Base-by-base conservation (phyloP, 2,113 vertebrate species). In the Phoenicopterus ruber region DNA sequence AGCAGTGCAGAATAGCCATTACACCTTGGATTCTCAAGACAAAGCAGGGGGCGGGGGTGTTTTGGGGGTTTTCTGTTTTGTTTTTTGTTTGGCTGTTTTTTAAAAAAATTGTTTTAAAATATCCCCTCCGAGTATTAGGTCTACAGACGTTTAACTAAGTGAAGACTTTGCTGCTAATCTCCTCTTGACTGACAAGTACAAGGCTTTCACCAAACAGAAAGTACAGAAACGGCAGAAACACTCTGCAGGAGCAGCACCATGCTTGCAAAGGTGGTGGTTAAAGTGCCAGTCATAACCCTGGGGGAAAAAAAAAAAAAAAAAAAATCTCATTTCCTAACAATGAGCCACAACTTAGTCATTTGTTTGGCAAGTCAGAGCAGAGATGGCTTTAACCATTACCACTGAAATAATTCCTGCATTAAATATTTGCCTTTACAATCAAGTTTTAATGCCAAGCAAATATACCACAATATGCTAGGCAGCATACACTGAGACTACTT, bases 1-100 rank as follows among this genome's bases (percentile, higher is more conserved):
- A 80, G 36, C 36, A 72, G 14, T 4, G 4, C 25, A 88, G 18
- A 88, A 82, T 1, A 79, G 7, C 18, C 11, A 40, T 24, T 65
- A 49, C 5, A 77, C 11, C 62, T 61, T 40, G 29, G 19, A 46
- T 52, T 73, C 38, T 36, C 12, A 59, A 26, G 29, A 59, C 6
- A 55, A 67, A 28, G 6, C 2, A 4, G 3, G 5, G 5, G 28
- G 10, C 2, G 11, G 8, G 5, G 21, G 7, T 36, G 9, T 1
- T 8, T 57, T 57, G 20, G 17, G 13, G 4, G 11, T 5, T 6
- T 40, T 55, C 24, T 36, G 15, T 4, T 20, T 40, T 47, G 7
- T 1, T 8, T 49, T 40, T 83, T n/a, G 3, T 13, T 74, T 34
- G 7, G 3, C n/a, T n/a, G 49, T n/a, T 77, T 71, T 71, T 24